Base-by-base conservation (phyloP, 2,113 vertebrate genomes). In the Ovis canadensis region DNA sequence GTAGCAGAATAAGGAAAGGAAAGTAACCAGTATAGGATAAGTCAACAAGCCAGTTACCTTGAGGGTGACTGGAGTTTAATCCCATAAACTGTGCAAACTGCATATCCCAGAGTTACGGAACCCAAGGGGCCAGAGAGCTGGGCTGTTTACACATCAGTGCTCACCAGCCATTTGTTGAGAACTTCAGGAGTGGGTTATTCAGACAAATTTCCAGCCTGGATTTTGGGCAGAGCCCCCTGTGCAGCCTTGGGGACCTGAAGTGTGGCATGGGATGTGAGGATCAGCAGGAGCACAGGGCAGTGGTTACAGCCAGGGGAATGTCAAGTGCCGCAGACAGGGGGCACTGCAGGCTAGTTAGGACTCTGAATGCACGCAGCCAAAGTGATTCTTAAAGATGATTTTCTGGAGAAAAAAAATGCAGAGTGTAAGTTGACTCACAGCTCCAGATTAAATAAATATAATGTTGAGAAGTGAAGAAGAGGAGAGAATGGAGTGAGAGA, bases 21-120 rank as follows among this genome's bases (percentile, higher is more conserved):
- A 57, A 19, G 0, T 21, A 77, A 7, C 8, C 5, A 11, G 13
- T 25, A 12, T 16, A 77, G 25, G 1, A 0, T 27, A n/a, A 9
- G 11, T 48, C 27, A 33, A 54, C 19, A 29, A 83, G 31, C 10
- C 36, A 94, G 21, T 86, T 60, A 54, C 13, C 14, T 59, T 9
- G 7, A 55, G 21, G 31, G 43, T 59, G 9, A 62, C 21, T 54
- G 43, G 48, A 54, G 17, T 71, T 86, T 40, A 86, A 71, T 67
- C 27, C 43, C 29, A 31, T 11, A 94, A 33, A 55, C 0, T 2
- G 3, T 16, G 15, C 43, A 43, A 25, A 71, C 29, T 27, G 11
- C 17, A 13, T 31, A 27, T 7, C 14, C 5, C 4, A 10, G 27
- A n/a, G 88, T 33, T 52, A 43, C 0, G 0, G 14, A 59, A 25